Evolutionary conservation across 2,888 invertebrate species (phyloP).

Genomic region (Scrobipalpa costella): DNA sequence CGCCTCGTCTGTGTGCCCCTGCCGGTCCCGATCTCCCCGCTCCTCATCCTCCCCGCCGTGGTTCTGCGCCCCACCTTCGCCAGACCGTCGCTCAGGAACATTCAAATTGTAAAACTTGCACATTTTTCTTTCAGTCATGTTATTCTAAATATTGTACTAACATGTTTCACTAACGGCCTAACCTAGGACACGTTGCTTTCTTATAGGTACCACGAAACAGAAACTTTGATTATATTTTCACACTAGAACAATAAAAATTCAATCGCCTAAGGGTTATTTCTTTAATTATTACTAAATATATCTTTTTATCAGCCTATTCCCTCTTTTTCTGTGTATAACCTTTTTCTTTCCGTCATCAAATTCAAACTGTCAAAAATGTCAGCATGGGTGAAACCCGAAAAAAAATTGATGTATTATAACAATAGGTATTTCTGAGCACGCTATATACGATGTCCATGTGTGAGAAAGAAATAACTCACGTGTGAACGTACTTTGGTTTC

Average conservation of each 20-base stretch:
- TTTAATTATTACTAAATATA: conserved; percentile 53
- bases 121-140: conserved; percentile 81
- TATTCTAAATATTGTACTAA: conserved; percentile 71
- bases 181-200: conserved; percentile 78
- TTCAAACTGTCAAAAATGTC: conserved; percentile 75
- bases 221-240: conserved; percentile 48
- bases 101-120: conserved; percentile 81
- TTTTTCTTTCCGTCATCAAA: conserved; percentile 81
- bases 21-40: conserved; percentile 54
- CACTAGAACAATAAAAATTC: conserved; percentile 50
- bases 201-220: conserved; percentile 54
- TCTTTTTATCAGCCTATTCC: conserved; percentile 69
- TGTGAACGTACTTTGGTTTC: background rate
- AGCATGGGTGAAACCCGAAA: conserved; percentile 52
- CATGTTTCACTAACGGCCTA: conserved; percentile 79
- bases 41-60: conserved; percentile 68
- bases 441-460: background rate
- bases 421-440: background rate
- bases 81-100: conserved; percentile 76
- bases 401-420: conserved; percentile 1
- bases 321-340: conserved; percentile 77
- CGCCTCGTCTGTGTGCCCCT: conserved; percentile 52
- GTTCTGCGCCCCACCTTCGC: conserved; percentile 60
- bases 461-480: background rate
- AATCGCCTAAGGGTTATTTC: conserved; percentile 48